Evolutionary conservation across 2,113 vertebrate genomes (phyloP).

Genomic region (Eudyptes chrysolophus): DNA sequence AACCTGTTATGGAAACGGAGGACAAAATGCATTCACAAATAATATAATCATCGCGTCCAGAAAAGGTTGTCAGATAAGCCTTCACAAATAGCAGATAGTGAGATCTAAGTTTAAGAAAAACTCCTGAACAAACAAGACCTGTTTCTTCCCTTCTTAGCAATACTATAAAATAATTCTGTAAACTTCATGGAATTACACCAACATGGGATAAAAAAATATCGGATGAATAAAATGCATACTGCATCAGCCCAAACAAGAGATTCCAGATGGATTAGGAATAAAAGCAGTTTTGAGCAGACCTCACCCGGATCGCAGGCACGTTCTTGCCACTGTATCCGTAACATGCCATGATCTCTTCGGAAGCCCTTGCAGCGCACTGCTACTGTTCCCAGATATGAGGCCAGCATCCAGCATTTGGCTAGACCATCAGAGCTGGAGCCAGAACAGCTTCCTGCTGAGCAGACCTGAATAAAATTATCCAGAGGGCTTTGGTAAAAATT

Average conservation of each 20-base stretch:
- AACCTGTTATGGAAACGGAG: not conserved
- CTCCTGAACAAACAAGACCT: not conserved
- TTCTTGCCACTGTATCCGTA: not conserved
- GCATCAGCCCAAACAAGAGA: not conserved
- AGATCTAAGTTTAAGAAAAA: not conserved
- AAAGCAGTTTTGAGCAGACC: not conserved
- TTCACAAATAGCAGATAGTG: not conserved
- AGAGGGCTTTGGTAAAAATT: slow-evolving; percentile 46
- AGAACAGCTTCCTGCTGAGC: slow-evolving; percentile 38
- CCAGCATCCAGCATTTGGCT: slow-evolving; percentile 32
- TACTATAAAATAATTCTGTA: not conserved
- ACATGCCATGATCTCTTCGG: not conserved
- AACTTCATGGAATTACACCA: not conserved
- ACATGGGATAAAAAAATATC: not conserved
- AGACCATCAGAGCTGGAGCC: slow-evolving; percentile 2
- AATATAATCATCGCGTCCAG: not conserved
- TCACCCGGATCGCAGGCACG: not conserved
- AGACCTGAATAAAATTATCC: slow-evolving; percentile 42
- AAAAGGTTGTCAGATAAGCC: not conserved
- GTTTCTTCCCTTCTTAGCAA: not conserved
- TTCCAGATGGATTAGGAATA: not conserved
- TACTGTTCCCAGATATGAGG: not conserved
- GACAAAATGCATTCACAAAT: slow-evolving; percentile 13
- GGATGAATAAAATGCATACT: not conserved
- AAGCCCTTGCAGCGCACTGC: not conserved